A percentile compares a stretch with the other conserved stretches of the same genome.
These are phyloP conservation scores for Leistus spinibarbis DNA, from an alignment of 2,888 invertebrate genomes.

Conservation along the genomic window DNA sequence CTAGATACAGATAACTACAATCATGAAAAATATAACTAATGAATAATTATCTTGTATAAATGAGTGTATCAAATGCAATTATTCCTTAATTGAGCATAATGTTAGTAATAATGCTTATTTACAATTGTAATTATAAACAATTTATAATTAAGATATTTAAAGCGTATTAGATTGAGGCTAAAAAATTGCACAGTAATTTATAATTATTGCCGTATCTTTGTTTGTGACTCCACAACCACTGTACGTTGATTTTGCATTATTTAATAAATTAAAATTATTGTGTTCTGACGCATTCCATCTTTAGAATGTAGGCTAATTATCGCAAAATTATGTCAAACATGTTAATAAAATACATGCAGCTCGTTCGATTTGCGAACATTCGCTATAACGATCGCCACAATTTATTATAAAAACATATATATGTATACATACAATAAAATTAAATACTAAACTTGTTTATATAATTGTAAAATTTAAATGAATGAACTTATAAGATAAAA, in stretches of 20 bases:
- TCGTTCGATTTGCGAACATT: too few species aligned
- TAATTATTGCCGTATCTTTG: not conserved
- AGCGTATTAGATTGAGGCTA: not conserved
- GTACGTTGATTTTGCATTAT: not conserved
- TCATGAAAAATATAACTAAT: not conserved
- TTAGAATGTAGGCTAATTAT: too few species aligned
- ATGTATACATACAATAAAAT: too few species aligned
- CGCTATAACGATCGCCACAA: too few species aligned
- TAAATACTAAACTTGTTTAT: too few species aligned
- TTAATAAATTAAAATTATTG: not conserved
- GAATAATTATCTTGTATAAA: not conserved
- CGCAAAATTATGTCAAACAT: not conserved
- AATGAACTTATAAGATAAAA: too few species aligned
- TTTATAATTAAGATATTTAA: not conserved
- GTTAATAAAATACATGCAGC: too few species aligned
- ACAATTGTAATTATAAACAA: not conserved
- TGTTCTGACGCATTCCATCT: not conserved
- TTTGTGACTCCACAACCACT: too few species aligned
- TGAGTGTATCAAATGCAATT: not conserved
- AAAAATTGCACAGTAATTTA: not conserved
- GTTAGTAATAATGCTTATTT: not conserved
- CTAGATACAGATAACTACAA: too few species aligned
- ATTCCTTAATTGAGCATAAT: not conserved
- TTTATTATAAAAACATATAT: too few species aligned
- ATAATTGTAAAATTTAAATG: too few species aligned